Conservation (phyloP, 2,113 vertebrate species). For the Charadrius vociferus region DNA sequence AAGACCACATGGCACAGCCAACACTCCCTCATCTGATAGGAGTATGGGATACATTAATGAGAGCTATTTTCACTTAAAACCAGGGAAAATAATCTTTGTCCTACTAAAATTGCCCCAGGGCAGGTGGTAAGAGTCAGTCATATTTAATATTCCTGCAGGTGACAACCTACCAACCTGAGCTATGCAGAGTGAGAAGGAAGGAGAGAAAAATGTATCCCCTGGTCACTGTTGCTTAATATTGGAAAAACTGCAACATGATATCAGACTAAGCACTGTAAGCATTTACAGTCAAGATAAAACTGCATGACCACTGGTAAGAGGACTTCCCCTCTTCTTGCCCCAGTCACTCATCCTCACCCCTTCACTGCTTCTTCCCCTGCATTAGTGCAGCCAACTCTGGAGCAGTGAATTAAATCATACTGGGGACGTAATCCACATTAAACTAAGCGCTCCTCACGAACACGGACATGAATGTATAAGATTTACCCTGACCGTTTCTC, state of each 20-base stretch:
- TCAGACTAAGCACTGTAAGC: neutral
- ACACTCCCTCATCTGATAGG: neutral
- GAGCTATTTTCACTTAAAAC: neutral
- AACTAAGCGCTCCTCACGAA: neutral
- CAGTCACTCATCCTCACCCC: neutral
- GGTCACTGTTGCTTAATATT: neutral
- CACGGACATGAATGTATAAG: neutral
- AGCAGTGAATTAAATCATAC: neutral
- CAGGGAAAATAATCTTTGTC: neutral
- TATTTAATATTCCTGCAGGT: neutral
- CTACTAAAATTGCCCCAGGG: neutral
- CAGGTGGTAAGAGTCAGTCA: neutral
- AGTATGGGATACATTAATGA: neutral
- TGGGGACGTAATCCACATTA: rapidly evolving
- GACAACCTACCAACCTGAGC: neutral
- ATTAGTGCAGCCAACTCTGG: rapidly evolving
- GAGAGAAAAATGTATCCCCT: neutral
- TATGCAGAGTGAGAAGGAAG: neutral
- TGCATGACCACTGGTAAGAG: neutral
- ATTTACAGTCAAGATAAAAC: neutral
- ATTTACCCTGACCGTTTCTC: neutral
- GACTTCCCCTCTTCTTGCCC: neutral
- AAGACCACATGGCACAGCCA: rapidly evolving
- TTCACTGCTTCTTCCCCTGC: neutral
- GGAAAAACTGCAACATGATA: rapidly evolving